Evolutionary conservation across 1,140 invertebrate species (phyloP), one percentile per base, ranked within the genome.

Genomic region (Brachionus rotundiformis): DNA sequence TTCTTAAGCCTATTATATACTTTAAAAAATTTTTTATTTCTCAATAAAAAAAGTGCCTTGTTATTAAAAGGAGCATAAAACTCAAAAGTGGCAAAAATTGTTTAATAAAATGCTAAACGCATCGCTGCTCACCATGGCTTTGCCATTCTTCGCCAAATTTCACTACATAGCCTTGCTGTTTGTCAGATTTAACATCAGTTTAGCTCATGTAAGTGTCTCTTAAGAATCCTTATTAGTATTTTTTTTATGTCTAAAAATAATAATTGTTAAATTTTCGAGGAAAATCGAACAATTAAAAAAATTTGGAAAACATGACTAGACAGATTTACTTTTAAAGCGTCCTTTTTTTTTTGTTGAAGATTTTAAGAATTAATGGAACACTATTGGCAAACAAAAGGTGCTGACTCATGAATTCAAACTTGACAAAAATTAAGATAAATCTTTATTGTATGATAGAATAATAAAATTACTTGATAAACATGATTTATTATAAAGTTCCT

Each of bases 281-380:
- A n/a, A n/a, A n/a, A n/a, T n/a, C n/a, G n/a, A n/a, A n/a, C n/a
- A n/a, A n/a, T n/a, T n/a, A n/a, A n/a, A n/a, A n/a, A n/a, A n/a
- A n/a, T n/a, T n/a, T n/a, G n/a, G n/a, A n/a, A n/a, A n/a, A n/a
- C n/a, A n/a, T n/a, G n/a, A n/a, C n/a, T n/a, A n/a, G n/a, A n/a
- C n/a, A n/a, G n/a, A n/a, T n/a, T n/a, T n/a, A n/a, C n/a, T n/a
- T n/a, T n/a, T n/a, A n/a, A n/a, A n/a, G n/a, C n/a, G n/a, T n/a
- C n/a, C n/a, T n/a, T n/a, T n/a, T n/a, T n/a, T 98, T 98, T 87
- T 99, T 97, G 89, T 99, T 99, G 85, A 99, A 95, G 90, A 99
- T 99, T 86, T 99, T 99, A 11, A 99, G 89, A 25, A 99, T 94
- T 23, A 99, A 89, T 5, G 98, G 97, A 87, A 99, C 98, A 87